phyloP scores from a whole-genome alignment of 2,888 invertebrate species.

The Digitonthophagus gazella region DNA sequence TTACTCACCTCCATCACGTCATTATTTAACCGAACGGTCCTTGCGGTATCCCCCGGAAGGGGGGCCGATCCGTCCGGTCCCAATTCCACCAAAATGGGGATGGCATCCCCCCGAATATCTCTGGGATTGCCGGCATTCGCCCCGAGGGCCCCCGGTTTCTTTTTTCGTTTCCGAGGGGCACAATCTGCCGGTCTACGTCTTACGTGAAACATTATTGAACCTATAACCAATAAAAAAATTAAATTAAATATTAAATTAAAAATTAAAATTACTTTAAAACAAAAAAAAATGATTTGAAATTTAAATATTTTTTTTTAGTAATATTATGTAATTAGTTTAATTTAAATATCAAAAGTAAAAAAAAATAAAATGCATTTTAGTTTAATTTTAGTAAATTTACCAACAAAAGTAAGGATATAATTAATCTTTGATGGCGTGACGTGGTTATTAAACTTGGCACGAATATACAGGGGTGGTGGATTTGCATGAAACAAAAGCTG shows the following conservation, averaged over 20 bases:
- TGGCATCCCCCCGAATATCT: constrained; percentile 58
- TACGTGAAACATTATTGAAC: constrained; percentile 97
- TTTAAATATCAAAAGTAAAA: too few relatives aligned
- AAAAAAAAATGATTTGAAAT: too few relatives aligned
- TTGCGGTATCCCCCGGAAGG: constrained; percentile 59
- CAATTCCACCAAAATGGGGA: constrained; percentile 74
- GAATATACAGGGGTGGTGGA: neutral
- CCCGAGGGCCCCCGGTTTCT: constrained; percentile 58
- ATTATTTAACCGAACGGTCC: constrained; percentile 61
- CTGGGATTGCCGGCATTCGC: constrained; percentile 56
- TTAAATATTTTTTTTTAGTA: too few relatives aligned
- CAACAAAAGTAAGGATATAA: too few relatives aligned
- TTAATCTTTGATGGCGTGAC: too few relatives aligned
- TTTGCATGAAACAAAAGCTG: neutral
- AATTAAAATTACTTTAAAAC: too few relatives aligned
- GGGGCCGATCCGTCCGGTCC: constrained; percentile 74
- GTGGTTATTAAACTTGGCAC: neutral
- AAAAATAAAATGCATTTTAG: too few relatives aligned
- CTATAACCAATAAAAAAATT: constrained; percentile 52
- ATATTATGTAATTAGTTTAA: too few relatives aligned
- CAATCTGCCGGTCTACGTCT: constrained; percentile 88
- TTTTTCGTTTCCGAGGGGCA: constrained; percentile 87
- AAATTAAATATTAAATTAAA: neutral
- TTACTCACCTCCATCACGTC: constrained; percentile 64
- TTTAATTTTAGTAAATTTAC: too few relatives aligned